Conservation (phyloP, 2,113 vertebrate species). For the Cathartes aura region DNA sequence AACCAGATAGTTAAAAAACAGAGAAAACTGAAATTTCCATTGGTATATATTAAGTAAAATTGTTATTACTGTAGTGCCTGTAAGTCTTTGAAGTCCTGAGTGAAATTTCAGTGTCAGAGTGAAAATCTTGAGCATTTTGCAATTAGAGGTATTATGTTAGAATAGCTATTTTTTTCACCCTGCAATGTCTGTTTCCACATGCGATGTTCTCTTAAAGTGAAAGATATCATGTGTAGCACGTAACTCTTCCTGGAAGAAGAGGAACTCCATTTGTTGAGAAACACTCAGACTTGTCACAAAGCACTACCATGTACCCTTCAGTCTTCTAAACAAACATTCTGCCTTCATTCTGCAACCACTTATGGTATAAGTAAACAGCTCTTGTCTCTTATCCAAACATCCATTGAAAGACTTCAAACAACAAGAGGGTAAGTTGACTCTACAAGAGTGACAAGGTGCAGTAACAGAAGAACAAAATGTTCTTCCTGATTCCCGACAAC, state of each 20-base stretch:
- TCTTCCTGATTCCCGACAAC: not conserved
- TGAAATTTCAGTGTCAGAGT: not conserved
- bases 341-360: constrained; percentile 8
- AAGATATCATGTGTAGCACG: not conserved
- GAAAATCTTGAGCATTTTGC: not conserved
- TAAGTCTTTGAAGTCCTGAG: not conserved
- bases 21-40: not conserved
- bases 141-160: not conserved
- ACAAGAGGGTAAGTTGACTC: not conserved
- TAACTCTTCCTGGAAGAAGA: not conserved
- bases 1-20: not conserved
- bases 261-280: not conserved
- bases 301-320: not conserved
- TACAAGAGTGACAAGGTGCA: not conserved
- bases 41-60: not conserved
- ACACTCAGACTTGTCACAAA: constrained; percentile 7
- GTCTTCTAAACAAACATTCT: constrained; percentile 24
- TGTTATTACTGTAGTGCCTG: not conserved
- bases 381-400: constrained; percentile 42
- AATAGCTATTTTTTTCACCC: not conserved
- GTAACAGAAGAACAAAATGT: not conserved
- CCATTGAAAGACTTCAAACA: not conserved
- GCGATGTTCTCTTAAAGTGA: not conserved
- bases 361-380: not conserved
- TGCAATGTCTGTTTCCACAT: not conserved